Percentiles rank a stretch among this genome's conserved stretches.
Conservation (phyloP, 2,888 invertebrate genomes). For the Cephus rjabovi region DNA sequence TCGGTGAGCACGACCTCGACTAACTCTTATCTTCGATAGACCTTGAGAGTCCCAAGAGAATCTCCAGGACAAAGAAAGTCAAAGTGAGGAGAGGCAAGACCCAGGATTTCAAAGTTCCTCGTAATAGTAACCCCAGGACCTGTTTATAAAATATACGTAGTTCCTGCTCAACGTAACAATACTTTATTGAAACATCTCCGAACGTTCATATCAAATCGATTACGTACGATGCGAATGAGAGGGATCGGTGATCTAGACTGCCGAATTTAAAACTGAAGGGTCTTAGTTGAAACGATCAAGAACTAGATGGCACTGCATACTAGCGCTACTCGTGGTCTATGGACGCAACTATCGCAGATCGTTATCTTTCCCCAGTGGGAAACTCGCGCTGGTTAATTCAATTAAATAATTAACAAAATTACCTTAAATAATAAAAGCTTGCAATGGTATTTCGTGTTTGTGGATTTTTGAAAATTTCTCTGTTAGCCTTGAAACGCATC, state of each 20-base stretch:
- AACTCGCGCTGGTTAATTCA: conserved; percentile 22
- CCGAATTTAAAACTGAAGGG: background rate
- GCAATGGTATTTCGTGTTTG: background rate
- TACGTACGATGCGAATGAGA: background rate
- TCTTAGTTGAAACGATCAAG: background rate
- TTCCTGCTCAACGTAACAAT: background rate
- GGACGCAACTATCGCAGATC: conserved; percentile 10
- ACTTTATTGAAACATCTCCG: background rate
- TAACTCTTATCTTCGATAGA: background rate
- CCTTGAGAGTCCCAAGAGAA: background rate
- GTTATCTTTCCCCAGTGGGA: conserved; percentile 22
- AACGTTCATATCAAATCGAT: background rate
- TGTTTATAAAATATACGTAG: background rate
- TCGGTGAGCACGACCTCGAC: background rate
- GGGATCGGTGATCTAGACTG: background rate
- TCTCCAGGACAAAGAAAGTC: background rate
- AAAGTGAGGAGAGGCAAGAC: background rate
- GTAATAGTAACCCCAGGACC: background rate
- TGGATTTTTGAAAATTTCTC: background rate
- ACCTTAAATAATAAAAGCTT: conserved; percentile 5
- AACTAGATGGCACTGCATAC: background rate
- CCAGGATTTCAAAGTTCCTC: background rate
- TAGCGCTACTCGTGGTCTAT: background rate
- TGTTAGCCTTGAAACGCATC: background rate
- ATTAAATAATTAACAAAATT: conserved; percentile 51